These are phyloP conservation scores for Quadriops clusia DNA, from an alignment of 2,888 invertebrate species.

Conservation along the genomic window DNA sequence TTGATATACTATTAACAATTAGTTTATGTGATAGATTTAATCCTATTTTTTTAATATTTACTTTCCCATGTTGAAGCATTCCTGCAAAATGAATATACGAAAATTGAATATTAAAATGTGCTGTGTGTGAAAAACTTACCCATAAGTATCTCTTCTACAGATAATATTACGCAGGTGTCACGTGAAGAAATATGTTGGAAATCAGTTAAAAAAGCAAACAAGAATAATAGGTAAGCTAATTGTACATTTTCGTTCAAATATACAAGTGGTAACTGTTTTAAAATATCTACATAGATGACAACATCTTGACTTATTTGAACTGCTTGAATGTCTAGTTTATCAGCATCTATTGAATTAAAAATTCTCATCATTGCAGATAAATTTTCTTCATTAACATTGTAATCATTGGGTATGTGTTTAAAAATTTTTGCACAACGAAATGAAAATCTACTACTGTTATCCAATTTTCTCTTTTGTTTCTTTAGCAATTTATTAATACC, in stretches of 20 bases:
- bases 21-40: too few species aligned
- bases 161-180: conserved; percentile 7
- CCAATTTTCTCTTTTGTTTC: conserved; percentile 1
- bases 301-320: conserved; percentile 16
- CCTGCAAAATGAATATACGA: too few species aligned
- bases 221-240: conserved; percentile 23
- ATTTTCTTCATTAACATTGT: conserved; percentile 6
- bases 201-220: conserved; percentile 25
- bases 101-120: too few species aligned
- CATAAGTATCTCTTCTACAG: conserved; percentile 20
- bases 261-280: conserved; percentile 24
- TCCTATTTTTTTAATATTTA: too few species aligned
- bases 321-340: conserved; percentile 2
- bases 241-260: conserved; percentile 21
- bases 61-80: too few species aligned
- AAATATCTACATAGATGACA: conserved; percentile 18
- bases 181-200: conserved; percentile 11
- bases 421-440: conserved; percentile 11
- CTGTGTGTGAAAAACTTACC: too few species aligned
- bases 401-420: conserved; percentile 9
- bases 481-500: conserved; percentile 23
- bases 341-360: background rate
- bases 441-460: too few species aligned
- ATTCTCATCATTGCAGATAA: background rate
- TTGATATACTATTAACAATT: too few species aligned